A percentile compares a stretch with the other conserved stretches of the same genome.
Evolutionary conservation across 1,140 invertebrate species (phyloP).

Genomic region (Brachionus sp.): DNA sequence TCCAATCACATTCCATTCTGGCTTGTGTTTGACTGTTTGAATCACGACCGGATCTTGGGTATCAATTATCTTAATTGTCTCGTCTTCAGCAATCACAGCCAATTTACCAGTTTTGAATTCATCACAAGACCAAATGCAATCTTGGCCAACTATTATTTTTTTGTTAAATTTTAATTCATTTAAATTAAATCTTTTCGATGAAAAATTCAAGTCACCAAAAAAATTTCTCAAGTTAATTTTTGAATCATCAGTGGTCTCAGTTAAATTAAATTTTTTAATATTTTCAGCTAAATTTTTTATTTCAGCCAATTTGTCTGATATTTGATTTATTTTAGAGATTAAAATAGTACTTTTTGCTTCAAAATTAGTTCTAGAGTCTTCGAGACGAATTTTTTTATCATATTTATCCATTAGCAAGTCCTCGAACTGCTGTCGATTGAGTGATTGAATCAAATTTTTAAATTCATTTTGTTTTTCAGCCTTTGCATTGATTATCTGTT

Average conservation of each 20-base stretch:
- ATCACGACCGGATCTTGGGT: neutral
- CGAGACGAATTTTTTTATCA: neutral
- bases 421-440: neutral
- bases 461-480: neutral
- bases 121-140: neutral
- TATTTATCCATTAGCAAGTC: neutral
- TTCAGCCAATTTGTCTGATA: neutral
- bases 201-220: neutral
- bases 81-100: neutral
- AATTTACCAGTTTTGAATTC: neutral
- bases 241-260: neutral
- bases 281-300: neutral
- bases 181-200: neutral
- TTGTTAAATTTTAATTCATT: neutral
- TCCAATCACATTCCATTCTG: neutral
- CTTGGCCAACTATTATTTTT: neutral
- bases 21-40: neutral
- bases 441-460: neutral
- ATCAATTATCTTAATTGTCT: neutral
- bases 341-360: neutral
- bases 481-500: neutral
- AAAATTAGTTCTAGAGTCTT: neutral
- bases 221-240: neutral
- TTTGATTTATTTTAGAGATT: neutral
- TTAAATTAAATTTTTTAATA: neutral